Evolutionary conservation across 2,797 vertebrate genomes (phyloP).

Genomic region (Sebastes iracundus): DNA sequence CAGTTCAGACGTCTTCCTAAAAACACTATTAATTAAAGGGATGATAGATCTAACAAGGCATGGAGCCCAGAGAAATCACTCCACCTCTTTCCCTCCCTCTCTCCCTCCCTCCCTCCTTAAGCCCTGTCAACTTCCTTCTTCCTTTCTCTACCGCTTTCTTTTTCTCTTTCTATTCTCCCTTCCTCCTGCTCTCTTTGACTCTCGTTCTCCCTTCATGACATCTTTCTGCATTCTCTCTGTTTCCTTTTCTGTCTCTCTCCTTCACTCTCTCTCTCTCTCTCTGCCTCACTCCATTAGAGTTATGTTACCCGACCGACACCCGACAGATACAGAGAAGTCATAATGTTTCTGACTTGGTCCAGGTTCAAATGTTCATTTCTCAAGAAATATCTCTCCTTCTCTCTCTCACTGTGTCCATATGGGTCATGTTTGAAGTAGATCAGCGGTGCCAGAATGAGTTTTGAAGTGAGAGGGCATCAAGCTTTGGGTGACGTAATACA

Average conservation of each 20-base stretch:
- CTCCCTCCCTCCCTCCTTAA: constrained; percentile 14
- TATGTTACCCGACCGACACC: not conserved
- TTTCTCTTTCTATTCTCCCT: not conserved
- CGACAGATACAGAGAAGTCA: not conserved
- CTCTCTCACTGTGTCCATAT: not conserved
- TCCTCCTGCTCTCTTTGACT: not conserved
- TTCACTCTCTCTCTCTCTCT: not conserved
- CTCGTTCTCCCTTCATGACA: not conserved
- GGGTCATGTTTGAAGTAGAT: not conserved
- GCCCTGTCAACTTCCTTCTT: constrained; percentile 27
- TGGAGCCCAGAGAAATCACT: constrained; percentile 85
- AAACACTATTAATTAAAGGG: constrained; percentile 99
- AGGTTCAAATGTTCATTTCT: not conserved
- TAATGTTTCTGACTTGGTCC: not conserved
- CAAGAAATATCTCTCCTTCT: not conserved
- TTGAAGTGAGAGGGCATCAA: too few relatives aligned
- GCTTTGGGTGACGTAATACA: too few relatives aligned
- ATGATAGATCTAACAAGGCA: constrained; percentile 98
- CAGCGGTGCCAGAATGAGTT: too few relatives aligned
- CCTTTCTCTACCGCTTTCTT: not conserved
- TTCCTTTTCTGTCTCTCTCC: not conserved
- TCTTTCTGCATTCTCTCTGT: not conserved
- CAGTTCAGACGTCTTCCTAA: constrained; percentile 98
- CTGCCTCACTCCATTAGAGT: not conserved
- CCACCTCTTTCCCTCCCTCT: constrained; percentile 46